Percentiles rank a stretch among this genome's conserved stretches.
phyloP scores from a whole-genome alignment of 1,140 invertebrate species.

The Theocolax elegans region DNA sequence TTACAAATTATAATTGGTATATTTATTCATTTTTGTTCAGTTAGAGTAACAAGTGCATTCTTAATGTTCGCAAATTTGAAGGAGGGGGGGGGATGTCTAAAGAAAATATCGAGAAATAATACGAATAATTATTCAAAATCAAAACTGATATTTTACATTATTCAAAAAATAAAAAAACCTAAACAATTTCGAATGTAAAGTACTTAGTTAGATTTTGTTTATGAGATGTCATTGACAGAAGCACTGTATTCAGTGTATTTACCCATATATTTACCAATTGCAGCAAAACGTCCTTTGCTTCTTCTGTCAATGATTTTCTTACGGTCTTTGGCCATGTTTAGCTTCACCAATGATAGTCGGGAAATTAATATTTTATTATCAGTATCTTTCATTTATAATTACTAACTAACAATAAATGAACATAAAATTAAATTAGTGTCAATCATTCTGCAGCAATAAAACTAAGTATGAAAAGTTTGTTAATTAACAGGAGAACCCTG shows the following conservation, averaged over 20 bases:
- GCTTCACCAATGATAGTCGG: conserved; percentile 97
- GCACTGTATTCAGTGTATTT: conserved; percentile 98
- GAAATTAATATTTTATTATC: conserved; percentile 48
- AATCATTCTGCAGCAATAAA: conserved; percentile 58
- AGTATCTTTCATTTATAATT: neutral
- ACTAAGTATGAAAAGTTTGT: conserved; percentile 49
- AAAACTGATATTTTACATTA: conserved; percentile 5
- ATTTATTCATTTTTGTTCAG: too few species aligned
- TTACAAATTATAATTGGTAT: too few species aligned
- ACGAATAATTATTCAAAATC: conserved; percentile 9
- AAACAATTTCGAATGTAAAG: conserved; percentile 27
- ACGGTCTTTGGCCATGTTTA: conserved; percentile 99
- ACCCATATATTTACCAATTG: conserved; percentile 96
- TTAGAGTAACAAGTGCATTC: too few species aligned
- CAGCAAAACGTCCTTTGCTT: conserved; percentile 89
- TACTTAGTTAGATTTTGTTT: conserved; percentile 23
- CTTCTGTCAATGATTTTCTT: conserved; percentile 96
- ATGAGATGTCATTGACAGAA: conserved; percentile 77
- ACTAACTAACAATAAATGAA: neutral
- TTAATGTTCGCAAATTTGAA: too few species aligned
- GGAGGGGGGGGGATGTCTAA: too few species aligned
- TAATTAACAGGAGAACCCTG: conserved; percentile 59
- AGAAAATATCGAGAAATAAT: too few species aligned
- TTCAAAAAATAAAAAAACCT: conserved; percentile 32
- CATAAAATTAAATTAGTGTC: conserved; percentile 64